Percentiles rank a stretch among this genome's conserved stretches.
Conservation (phyloP, 1,140 invertebrate genomes). For the Drosophila chauvacae region DNA sequence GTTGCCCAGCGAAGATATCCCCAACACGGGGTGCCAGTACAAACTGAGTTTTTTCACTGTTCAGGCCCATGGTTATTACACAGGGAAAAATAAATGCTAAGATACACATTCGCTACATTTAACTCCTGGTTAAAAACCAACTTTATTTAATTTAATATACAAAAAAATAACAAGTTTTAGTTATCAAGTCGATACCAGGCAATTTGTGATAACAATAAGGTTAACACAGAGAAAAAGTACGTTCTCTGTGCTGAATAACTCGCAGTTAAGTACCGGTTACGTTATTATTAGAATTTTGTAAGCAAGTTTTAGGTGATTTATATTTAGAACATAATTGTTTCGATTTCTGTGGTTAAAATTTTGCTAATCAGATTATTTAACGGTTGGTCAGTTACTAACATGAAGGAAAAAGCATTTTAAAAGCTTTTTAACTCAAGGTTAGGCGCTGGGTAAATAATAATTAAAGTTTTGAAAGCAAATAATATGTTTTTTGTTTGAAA, state of each 20-base stretch:
- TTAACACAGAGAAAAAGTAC: background rate
- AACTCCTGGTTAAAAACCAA: background rate
- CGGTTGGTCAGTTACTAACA: too few species aligned
- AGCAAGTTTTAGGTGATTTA: background rate
- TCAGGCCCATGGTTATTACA: background rate
- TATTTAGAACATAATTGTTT: background rate
- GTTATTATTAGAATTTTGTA: background rate
- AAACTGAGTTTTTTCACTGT: background rate
- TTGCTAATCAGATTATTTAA: too few species aligned
- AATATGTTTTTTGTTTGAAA: too few species aligned
- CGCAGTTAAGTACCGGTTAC: background rate
- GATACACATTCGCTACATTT: background rate
- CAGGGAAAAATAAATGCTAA: background rate
- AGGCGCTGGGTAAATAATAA: too few species aligned
- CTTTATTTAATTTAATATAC: background rate
- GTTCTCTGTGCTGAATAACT: too few species aligned
- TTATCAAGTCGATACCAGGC: background rate
- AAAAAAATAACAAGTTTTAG: background rate
- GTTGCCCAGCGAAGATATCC: constrained; percentile 23
- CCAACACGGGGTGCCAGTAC: constrained; percentile 1
- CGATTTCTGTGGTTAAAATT: too few species aligned
- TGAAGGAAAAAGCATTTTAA: too few species aligned
- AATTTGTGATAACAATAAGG: too few species aligned
- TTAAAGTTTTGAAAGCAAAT: background rate
- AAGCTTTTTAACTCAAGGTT: too few species aligned